Conservation (phyloP, 2,113 vertebrate species). For the Etia nguti region DNA sequence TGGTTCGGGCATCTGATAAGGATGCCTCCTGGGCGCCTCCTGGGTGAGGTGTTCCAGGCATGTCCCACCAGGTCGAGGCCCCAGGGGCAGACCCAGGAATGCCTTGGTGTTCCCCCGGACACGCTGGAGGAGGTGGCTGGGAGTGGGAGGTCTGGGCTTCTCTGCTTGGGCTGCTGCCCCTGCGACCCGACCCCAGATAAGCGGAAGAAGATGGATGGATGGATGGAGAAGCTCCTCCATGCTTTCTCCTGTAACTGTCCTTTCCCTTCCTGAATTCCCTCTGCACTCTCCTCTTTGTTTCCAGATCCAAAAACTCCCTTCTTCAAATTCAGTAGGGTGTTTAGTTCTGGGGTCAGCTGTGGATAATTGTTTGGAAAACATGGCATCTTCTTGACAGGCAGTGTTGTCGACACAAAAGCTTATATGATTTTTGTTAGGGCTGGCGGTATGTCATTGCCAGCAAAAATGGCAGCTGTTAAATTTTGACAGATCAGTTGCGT, state of each 20-base stretch:
- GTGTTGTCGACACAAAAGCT: not conserved
- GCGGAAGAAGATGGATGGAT: not conserved
- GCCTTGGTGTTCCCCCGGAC: too few species aligned
- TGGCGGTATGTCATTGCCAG: not conserved
- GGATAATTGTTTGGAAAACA: not conserved
- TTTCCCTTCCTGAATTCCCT: not conserved
- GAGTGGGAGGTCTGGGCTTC: not conserved
- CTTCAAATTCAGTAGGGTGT: not conserved
- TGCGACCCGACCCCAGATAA: not conserved
- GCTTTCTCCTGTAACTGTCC: not conserved
- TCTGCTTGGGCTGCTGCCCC: not conserved
- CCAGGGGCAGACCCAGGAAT: too few species aligned
- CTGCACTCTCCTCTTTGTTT: not conserved
- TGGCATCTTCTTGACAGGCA: not conserved
- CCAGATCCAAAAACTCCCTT: not conserved
- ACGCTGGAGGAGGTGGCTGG: not conserved
- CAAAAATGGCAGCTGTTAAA: not conserved
- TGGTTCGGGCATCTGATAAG: too few species aligned
- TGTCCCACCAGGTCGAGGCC: too few species aligned
- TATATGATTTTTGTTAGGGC: not conserved
- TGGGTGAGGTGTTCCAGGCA: too few species aligned
- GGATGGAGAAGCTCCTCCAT: not conserved
- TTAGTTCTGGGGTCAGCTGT: not conserved
- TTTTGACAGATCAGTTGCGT: not conserved
- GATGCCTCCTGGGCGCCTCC: too few species aligned